Base-by-base conservation (phyloP, 2,888 invertebrate genomes). In the Hypselothyrea guttata region DNA sequence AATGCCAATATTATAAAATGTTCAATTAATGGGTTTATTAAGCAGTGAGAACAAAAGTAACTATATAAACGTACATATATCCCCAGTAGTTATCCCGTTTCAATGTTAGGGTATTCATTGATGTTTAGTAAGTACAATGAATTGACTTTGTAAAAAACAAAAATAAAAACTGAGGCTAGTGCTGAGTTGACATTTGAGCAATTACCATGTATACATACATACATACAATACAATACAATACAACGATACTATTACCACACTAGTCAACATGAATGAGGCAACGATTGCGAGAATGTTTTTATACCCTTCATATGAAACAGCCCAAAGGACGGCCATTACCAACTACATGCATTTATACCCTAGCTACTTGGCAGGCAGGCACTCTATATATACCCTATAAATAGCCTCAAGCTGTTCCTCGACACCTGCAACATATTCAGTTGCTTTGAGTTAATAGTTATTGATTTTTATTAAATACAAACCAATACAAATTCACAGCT, bases 401-500 rank as follows among this genome's bases (percentile, higher is more conserved):
- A 5, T 22, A 22, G 2, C 2, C 5, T 22, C 22, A 22, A 22
- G 38, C 38, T 38, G 18, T 16, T 16, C 38, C 18, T 38, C 18
- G 37, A 46, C 54, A 67, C 52, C 53, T 52, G 7, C 37, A 52
- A 60, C 11, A n/a, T 58, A 62, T 53, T 59, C 75, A 66, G 73
- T 48, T 78, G 75, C 69, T 57, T 73, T 82, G 53, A 47, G 63
- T 78, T 82, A 16, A 57, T 60, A 72, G 61, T 60, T 30, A 75
- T 72, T 78, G 22, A 22, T 75, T 70, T 78, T 81, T 76, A 78
- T 72, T 75, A 81, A 74, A 78, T 58, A 66, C 45, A 75, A n/a
- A 75, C 63, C 75, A 77, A 78, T 79, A 79, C 78, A 68, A 82
- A 79, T 79, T 79, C 78, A 82, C 78, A 79, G 78, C 82, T 57